Evolutionary conservation across 2,113 vertebrate species (phyloP).

Genomic region (Rattus norvegicus): GRCr8 NC_086026.1:36537001-36537500

Average conservation of each 20-base stretch:
- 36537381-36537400: rapidly evolving
- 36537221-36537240: neutral
- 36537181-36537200: neutral
- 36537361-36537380: neutral
- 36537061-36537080: neutral
- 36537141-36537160: neutral
- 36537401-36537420: neutral
- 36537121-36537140: slow-evolving; percentile 8
- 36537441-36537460: neutral
- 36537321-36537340: neutral
- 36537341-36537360: neutral
- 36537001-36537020: neutral
- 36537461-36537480: neutral
- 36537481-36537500: neutral
- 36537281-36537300: neutral
- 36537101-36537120: neutral
- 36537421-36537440: no score
- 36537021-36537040: neutral
- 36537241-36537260: neutral
- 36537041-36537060: neutral
- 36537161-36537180: rapidly evolving
- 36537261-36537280: neutral
- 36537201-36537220: neutral
- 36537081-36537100: neutral
- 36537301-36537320: neutral